These are phyloP conservation scores for Belonocnema kinseyi DNA, from an alignment of 1,140 invertebrate species.

Conservation along the genomic window DNA sequence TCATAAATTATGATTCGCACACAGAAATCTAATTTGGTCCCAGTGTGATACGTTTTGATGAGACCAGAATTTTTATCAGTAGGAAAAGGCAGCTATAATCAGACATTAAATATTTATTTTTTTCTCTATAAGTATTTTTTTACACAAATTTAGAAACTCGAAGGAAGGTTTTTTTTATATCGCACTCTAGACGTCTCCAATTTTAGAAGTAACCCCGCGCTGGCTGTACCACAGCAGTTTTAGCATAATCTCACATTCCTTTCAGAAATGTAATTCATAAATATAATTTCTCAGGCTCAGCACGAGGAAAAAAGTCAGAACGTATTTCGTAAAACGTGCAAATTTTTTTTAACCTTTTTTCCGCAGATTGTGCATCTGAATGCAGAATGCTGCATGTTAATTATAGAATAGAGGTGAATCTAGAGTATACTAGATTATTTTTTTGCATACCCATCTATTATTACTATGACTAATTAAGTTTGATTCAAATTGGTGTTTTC, in stretches of 20 bases:
- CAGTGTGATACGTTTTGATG: too few relatives aligned
- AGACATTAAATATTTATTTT: too few relatives aligned
- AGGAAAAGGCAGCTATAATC: too few relatives aligned
- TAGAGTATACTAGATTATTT: too few relatives aligned
- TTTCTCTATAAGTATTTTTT: not conserved
- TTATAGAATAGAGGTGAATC: not conserved
- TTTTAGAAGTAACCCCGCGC: slow-evolving; percentile 8
- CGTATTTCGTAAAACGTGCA: slow-evolving; percentile 3
- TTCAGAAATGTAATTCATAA: slow-evolving; percentile 23
- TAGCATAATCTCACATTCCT: slow-evolving; percentile 18
- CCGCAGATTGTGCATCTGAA: not conserved
- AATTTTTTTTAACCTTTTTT: slow-evolving; percentile 6
- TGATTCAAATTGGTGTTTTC: too few relatives aligned
- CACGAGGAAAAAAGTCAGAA: not conserved
- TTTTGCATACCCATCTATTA: too few relatives aligned
- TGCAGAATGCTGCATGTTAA: not conserved
- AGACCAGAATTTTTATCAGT: too few relatives aligned
- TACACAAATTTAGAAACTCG: slow-evolving; percentile 6
- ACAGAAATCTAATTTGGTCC: too few relatives aligned
- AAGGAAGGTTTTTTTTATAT: not conserved
- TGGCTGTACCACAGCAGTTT: slow-evolving; percentile 10
- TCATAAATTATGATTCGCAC: too few relatives aligned
- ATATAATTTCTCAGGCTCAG: slow-evolving; percentile 12
- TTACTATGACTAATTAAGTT: too few relatives aligned
- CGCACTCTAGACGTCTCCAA: not conserved